Percentiles rank a stretch among this genome's conserved stretches.
phyloP scores from a whole-genome alignment of 1,140 invertebrate species.

The Stegodyphus mimosarum region DNA sequence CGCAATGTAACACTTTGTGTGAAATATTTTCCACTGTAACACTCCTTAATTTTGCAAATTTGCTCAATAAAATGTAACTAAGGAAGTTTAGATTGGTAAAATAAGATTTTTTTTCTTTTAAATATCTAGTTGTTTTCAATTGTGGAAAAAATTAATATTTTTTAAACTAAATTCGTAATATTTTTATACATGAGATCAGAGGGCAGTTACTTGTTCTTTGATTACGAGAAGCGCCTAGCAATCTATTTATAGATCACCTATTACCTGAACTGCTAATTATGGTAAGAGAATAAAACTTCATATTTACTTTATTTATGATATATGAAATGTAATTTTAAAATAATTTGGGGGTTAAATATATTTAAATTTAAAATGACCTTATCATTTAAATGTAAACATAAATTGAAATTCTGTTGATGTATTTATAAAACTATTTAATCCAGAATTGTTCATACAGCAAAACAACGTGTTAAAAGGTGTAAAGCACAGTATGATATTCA shows the following conservation, averaged over 20 bases:
- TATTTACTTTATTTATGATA: background rate
- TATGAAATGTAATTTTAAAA: background rate
- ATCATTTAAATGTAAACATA: too few relatives aligned
- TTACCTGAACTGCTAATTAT: background rate
- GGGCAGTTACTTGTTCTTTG: background rate
- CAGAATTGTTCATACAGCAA: too few relatives aligned
- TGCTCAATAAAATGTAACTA: slow-evolving; percentile 3
- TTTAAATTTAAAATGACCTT: too few relatives aligned
- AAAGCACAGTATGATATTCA: too few relatives aligned
- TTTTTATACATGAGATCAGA: background rate
- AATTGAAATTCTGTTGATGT: too few relatives aligned
- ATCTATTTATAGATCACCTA: background rate
- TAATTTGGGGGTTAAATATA: background rate
- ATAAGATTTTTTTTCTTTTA: background rate
- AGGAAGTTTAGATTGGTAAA: background rate
- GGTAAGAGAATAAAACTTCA: background rate
- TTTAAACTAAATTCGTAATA: background rate
- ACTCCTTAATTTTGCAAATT: background rate
- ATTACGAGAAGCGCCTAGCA: background rate
- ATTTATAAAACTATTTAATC: too few relatives aligned
- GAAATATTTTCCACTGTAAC: background rate
- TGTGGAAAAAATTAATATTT: too few relatives aligned
- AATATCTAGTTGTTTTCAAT: too few relatives aligned
- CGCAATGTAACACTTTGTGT: background rate
- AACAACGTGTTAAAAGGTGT: too few relatives aligned